Base-by-base conservation (phyloP, 2,888 invertebrate species). In the Drosophila leonis region DNA sequence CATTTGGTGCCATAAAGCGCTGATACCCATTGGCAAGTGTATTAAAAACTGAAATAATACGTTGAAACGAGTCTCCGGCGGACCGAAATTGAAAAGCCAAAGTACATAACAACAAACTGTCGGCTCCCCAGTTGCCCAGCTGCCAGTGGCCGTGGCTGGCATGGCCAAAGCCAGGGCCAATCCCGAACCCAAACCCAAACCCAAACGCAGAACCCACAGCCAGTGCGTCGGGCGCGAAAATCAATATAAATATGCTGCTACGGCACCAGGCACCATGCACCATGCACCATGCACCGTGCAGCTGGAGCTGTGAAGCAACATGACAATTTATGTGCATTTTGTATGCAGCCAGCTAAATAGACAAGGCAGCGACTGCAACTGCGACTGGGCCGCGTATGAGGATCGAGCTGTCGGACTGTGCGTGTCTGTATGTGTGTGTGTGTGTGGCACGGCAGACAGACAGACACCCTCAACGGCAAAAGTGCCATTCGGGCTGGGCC, bases 281-380 rank as follows among this genome's bases (percentile, higher is more conserved):
- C 65, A 29, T 48, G 46, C 49, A 35, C 37, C 15, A 24, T 37
- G 37, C 44, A 80, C 72, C 71, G 63, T 74, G 79, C 13, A 54
- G 12, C 20, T 49, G 42, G 48, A 56, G 64, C 64, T 65, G 69
- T 74, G 79, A 63, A 57, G 57, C 81, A 88, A 79, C 83, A 90
- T 71, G 83, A 88, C 90, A 84, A 90, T 84, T 84, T 84, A 90
- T 84, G 90, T 90, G 84, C 86, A 84, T 84, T 84, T 85, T 80
- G 90, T 90, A 90, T 88, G 90, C 88, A 84, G 88, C 80, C 82
- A 72, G 90, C 84, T 90, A 90, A 84, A 84, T 85, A 84, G 84
- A 88, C 84, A 90, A 82, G 83, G 74, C 82, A 66, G 63, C 65
- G 69, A 35, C 65, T 65, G 54, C 35, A 9, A 24, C 52, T 67